A percentile compares a stretch with the other conserved stretches of the same genome.
phyloP scores from a whole-genome alignment of 1,140 invertebrate species.

The Charaxes varanes region DNA sequence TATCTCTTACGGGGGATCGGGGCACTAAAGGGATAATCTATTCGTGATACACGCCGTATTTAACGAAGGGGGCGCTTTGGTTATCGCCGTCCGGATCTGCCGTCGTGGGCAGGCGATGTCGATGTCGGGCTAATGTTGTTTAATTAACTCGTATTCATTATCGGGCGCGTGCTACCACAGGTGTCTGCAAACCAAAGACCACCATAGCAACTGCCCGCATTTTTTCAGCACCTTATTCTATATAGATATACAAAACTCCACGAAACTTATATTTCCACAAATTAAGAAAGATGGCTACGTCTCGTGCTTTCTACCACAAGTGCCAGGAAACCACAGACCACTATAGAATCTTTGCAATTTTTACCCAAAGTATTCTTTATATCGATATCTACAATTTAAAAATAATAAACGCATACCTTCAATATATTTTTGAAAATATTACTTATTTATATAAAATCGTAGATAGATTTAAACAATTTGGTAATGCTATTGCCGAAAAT shows the following conservation, averaged over 20 bases:
- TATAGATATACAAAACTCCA: not conserved
- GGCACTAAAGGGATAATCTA: slow-evolving; percentile 28
- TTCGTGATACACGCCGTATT: slow-evolving; percentile 41
- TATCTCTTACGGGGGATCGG: slow-evolving; percentile 15
- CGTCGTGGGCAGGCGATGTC: slow-evolving; percentile 60
- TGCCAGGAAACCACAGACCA: too few relatives aligned
- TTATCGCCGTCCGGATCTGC: slow-evolving; percentile 49
- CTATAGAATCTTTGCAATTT: too few relatives aligned
- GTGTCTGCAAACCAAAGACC: slow-evolving; percentile 43
- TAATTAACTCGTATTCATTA: slow-evolving; percentile 73
- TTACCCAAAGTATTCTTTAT: too few relatives aligned
- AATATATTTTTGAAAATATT: too few relatives aligned
- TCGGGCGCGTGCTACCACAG: slow-evolving; percentile 45
- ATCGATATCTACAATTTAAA: too few relatives aligned
- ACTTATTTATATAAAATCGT: too few relatives aligned
- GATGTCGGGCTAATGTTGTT: slow-evolving; percentile 63
- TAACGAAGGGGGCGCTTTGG: slow-evolving; percentile 44
- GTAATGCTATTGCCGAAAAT: too few relatives aligned
- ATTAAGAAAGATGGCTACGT: too few relatives aligned
- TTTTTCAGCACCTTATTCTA: not conserved
- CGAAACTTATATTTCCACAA: too few relatives aligned
- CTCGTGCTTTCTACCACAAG: too few relatives aligned
- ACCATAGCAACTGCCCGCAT: slow-evolving; percentile 24
- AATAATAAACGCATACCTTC: too few relatives aligned
- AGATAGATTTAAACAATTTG: too few relatives aligned